A percentile compares a stretch with the other conserved stretches of the same genome.
These are phyloP conservation scores for Azemiops feae DNA, from an alignment of 2,113 vertebrate genomes.

Conservation along the genomic window DNA sequence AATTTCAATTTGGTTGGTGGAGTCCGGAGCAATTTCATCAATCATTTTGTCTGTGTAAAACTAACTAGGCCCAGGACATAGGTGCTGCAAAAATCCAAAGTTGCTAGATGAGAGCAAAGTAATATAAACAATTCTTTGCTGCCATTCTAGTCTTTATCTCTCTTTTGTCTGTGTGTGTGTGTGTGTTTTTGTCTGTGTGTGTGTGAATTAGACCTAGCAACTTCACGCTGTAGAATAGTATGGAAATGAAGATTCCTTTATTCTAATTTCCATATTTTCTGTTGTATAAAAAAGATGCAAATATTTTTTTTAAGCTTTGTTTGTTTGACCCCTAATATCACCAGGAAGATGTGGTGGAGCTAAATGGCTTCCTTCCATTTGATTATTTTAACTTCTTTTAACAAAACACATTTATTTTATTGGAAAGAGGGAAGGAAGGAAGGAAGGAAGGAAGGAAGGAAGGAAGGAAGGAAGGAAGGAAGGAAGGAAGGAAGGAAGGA, in stretches of 20 bases:
- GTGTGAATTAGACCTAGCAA: neutral
- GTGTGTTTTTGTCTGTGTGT: too few species aligned
- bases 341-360: neutral
- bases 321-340: neutral
- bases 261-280: neutral
- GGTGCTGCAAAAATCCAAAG: neutral
- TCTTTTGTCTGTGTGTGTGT: too few species aligned
- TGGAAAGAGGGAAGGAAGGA: neutral
- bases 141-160: neutral
- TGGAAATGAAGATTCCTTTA: neutral
- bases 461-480: too few species aligned
- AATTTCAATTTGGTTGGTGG: neutral
- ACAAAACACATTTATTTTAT: neutral
- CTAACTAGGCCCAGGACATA: neutral
- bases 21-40: neutral
- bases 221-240: neutral
- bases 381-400: neutral
- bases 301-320: neutral
- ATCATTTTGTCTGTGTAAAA: neutral
- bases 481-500: too few species aligned
- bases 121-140: neutral
- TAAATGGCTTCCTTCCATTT: neutral
- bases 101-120: neutral
- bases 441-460: too few species aligned
- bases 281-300: neutral